Percentiles rank a stretch among this genome's conserved stretches.
phyloP scores from a whole-genome alignment of 2,888 invertebrate genomes.

The Isoperla grammatica region DNA sequence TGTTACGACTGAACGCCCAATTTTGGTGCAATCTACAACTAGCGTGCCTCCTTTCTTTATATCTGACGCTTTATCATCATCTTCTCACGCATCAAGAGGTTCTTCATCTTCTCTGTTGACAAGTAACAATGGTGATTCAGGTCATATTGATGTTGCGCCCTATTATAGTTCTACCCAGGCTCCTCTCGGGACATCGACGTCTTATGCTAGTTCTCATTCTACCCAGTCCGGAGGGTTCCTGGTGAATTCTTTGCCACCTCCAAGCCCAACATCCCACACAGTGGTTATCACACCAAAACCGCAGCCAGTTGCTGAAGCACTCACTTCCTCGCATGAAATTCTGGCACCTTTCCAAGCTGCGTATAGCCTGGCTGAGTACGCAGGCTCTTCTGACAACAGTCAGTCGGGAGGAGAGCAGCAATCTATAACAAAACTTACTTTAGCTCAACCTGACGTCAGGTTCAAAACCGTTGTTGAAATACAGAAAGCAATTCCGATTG shows the following conservation, averaged over 20 bases:
- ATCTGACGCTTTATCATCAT: not conserved
- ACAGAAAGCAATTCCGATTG: constrained; percentile 57
- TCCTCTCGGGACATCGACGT: not conserved
- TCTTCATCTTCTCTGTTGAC: not conserved
- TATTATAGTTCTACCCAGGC: not conserved
- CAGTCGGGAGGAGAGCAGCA: no score
- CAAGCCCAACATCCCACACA: constrained; percentile 13
- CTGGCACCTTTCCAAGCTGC: constrained; percentile 17
- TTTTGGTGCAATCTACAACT: not conserved
- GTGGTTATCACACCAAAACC: constrained; percentile 13
- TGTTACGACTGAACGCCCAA: no score
- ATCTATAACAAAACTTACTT: no score
- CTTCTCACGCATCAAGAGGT: not conserved
- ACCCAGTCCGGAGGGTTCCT: not conserved
- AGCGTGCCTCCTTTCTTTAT: constrained; percentile 1
- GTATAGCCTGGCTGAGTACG: not conserved
- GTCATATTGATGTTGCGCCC: not conserved
- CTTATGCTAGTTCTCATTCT: constrained; percentile 9
- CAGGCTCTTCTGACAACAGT: not conserved
- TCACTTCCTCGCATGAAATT: constrained; percentile 1
- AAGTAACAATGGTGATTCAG: constrained; percentile 3
- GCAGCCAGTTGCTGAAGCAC: constrained; percentile 1
- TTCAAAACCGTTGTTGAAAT: constrained; percentile 55
- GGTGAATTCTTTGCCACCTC: not conserved
- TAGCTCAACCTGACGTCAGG: not conserved